Conservation (phyloP, 2,888 invertebrate species). For the Notocelia uddmanniana region DNA sequence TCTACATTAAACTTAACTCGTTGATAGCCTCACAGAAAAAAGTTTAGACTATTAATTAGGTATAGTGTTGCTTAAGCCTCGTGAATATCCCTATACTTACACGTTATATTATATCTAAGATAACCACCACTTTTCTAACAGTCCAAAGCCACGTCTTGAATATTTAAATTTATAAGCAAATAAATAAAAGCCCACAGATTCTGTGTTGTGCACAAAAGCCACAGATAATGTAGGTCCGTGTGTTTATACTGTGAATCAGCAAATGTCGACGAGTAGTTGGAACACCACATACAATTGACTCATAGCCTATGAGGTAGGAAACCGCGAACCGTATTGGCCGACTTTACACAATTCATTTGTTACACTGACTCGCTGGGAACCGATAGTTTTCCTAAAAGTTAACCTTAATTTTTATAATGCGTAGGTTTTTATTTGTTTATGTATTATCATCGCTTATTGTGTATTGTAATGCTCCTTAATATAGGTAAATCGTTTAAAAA, state of each 20-base stretch:
- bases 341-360: conserved; percentile 44
- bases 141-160: conserved; percentile 22
- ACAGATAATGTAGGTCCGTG: conserved; percentile 23
- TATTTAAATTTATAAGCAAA: conserved; percentile 32
- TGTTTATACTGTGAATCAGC: conserved; percentile 42
- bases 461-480: neutral
- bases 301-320: conserved; percentile 52
- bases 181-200: conserved; percentile 6
- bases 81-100: too few species aligned
- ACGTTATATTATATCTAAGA: too few species aligned
- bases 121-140: neutral
- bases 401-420: conserved; percentile 4
- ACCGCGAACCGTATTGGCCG: conserved; percentile 58
- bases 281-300: conserved; percentile 57
- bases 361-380: conserved; percentile 14
- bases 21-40: too few species aligned
- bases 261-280: conserved; percentile 1
- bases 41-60: too few species aligned
- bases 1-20: too few species aligned
- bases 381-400: neutral
- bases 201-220: conserved; percentile 17
- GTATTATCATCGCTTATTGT: neutral
- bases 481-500: neutral
- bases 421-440: neutral
- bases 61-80: too few species aligned